Evolutionary conservation across 2,797 vertebrate species (phyloP), one percentile per base, ranked within the genome.

Genomic region (Eutrigla gurnardus): DNA sequence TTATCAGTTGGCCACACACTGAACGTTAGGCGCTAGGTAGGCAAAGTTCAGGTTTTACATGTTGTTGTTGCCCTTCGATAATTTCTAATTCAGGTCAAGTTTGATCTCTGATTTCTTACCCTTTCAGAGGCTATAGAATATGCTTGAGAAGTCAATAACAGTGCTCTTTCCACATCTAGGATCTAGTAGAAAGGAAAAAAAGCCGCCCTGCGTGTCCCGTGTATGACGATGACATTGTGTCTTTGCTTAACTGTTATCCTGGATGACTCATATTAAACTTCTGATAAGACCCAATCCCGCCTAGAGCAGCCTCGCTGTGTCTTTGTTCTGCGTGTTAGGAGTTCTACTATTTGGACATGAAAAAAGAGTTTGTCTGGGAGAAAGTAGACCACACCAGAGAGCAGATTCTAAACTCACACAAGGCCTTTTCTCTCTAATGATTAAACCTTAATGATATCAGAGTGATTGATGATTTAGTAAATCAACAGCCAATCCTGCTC

Each of bases 371-470:
- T 80, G 77, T 90, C 85, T 88, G 52, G 49, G 65, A 40, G 61
- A 68, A 83, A 73, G 59, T 52, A 70, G 58, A 78, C 7, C 55
- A 40, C 25, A 2, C n/a, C 52, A 75, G 18, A 49, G 4, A 32
- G 40, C 18, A 39, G 35, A 58, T 5, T 61, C 11, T 64, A 36
- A 66, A 59, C 45, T 32, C 1, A 12, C 46, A 35, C 78, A 81
- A 78, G 82, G 71, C 12, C 62, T 65, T 64, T 70, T 36, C 37
- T 33, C 57, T 82, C 4, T 81, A 86, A 87, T 88, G n/a, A 88
- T 89, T 89, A 86, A 88, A 58, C 80, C 12, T 7, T 32, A 32
- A 4, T 54, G 25, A 25, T 40, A 46, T 66, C 54, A 68, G 5
- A 3, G 3, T 66, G 39, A 75, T 7, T 60, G 18, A 32, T 58